Percentiles rank a stretch among this genome's conserved stretches.
Conservation (phyloP, 2,797 vertebrate genomes). For the Microcaecilia unicolor region DNA sequence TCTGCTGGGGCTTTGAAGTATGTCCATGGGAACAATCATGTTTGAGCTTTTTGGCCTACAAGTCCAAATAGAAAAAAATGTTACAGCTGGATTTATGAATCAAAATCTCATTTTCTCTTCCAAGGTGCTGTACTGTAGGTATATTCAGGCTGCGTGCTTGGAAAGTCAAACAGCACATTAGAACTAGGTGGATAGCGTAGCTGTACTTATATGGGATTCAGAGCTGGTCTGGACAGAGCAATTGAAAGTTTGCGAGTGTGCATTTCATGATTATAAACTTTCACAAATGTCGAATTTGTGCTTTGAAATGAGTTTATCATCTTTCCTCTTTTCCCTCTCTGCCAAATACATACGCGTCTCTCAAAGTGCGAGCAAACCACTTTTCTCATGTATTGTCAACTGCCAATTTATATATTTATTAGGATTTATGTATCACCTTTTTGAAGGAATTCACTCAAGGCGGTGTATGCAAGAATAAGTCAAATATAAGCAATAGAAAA, state of each 20-base stretch:
- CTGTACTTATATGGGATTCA: slow-evolving; percentile 10
- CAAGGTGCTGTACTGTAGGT: slow-evolving; percentile 35
- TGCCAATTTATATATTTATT: no score
- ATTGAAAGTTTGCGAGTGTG: slow-evolving; percentile 24
- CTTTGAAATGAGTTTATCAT: no score
- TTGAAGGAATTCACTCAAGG: no score
- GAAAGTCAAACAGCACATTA: slow-evolving; percentile 15
- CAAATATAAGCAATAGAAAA: no score
- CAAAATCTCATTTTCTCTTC: slow-evolving; percentile 43
- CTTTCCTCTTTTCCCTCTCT: no score
- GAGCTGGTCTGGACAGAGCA: slow-evolving; percentile 8
- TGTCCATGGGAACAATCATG: slow-evolving; percentile 49
- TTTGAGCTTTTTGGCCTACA: slow-evolving; percentile 41
- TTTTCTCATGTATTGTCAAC: no score
- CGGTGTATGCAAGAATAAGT: no score
- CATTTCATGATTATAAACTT: slow-evolving; percentile 35
- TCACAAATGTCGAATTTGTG: slow-evolving; percentile 28
- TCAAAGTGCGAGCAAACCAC: no score
- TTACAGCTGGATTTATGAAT: slow-evolving; percentile 41
- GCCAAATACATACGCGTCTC: no score
- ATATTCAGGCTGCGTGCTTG: slow-evolving; percentile 15
- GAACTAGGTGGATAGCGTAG: slow-evolving; percentile 17
- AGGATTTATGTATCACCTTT: no score
- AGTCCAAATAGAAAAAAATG: slow-evolving; percentile 22
- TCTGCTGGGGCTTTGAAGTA: slow-evolving; percentile 60